Base-by-base conservation (phyloP, 2,113 vertebrate genomes). In the Caranx ignobilis region DNA sequence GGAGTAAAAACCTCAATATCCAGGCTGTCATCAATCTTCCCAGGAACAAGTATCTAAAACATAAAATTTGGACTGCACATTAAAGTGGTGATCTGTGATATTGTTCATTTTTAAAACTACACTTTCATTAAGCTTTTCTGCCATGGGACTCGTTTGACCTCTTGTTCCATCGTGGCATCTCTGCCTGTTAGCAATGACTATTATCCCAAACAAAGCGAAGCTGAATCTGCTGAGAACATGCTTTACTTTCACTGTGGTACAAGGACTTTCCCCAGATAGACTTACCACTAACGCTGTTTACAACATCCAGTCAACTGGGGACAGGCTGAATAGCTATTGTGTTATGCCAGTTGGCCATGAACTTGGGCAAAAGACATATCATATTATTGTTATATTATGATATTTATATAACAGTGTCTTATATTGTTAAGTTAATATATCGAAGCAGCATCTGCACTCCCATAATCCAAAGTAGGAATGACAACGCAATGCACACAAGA, bases 11-110 rank as follows among this genome's bases (percentile, higher is more conserved):
- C 9, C 48, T 82, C 47, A 72, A 19, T 43, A 63, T 71, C 31
- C 26, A 1, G 64, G 50, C 37, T 61, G 67, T 59, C 41, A 79
- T 71, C 48, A 1, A 48, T 77, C 69, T 63, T 75, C 37, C 62
- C 18, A 6, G 0, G n/a, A 32, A 52, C 6, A 62, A 13, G 71
- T 67, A 59, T 7, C 8, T 39, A 50, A 66, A 13, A 65, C 68
- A 32, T 26, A 70, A 52, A 72, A 71, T 32, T 13, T 6, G 54
- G 2, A 26, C 41, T 26, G 31, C 16, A 75, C 10, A 66, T 63
- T 72, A 48, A 52, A 54, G n/a, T 7, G 1, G 6, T 16, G 18
- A 56, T 34, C 18, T 48, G 47, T 6, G 47, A 18, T 13, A 18
- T 13, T 48, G 47, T 6, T 48, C 45, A 15, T 47, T 47, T 11